phyloP scores from a whole-genome alignment of 2,113 vertebrate species.

The Mormyrus lacerda region DNA sequence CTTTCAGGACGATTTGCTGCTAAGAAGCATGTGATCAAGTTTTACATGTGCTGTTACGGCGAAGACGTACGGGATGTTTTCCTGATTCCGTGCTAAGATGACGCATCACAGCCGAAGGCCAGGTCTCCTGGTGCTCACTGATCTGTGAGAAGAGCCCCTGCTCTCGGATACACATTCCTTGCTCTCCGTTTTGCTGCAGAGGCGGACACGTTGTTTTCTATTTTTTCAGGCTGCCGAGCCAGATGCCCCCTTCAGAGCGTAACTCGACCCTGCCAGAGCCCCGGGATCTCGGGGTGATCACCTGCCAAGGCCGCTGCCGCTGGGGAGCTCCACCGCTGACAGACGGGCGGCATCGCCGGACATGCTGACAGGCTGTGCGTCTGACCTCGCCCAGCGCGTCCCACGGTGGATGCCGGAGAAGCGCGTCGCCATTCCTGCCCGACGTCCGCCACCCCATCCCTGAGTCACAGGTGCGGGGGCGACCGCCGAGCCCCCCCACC shows the following conservation, averaged over 20 bases:
- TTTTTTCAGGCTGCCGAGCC: not conserved
- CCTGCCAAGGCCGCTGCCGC: not conserved
- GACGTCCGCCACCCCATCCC: not conserved
- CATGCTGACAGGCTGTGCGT: not conserved
- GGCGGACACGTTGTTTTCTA: not conserved
- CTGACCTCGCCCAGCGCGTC: not conserved
- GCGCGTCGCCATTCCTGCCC: not conserved
- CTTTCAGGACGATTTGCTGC: not conserved
- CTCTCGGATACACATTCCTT: not conserved
- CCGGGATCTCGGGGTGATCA: not conserved
- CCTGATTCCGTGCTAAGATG: not conserved
- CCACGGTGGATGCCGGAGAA: not conserved
- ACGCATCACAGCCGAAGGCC: not conserved
- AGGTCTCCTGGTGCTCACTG: not conserved
- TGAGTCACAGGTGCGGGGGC: not conserved
- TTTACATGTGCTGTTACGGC: not conserved
- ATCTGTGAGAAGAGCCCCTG: not conserved
- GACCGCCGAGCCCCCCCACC: not conserved
- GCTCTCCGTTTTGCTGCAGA: not conserved
- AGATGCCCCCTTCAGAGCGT: conserved; percentile 5
- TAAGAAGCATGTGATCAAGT: not conserved
- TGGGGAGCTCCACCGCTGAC: not conserved
- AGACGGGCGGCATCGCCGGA: not conserved
- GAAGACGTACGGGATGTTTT: not conserved
- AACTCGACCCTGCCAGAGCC: not conserved